A percentile compares a stretch with the other conserved stretches of the same genome.
Evolutionary conservation across 2,797 vertebrate species (phyloP).

Genomic region (Manis javanica): DNA sequence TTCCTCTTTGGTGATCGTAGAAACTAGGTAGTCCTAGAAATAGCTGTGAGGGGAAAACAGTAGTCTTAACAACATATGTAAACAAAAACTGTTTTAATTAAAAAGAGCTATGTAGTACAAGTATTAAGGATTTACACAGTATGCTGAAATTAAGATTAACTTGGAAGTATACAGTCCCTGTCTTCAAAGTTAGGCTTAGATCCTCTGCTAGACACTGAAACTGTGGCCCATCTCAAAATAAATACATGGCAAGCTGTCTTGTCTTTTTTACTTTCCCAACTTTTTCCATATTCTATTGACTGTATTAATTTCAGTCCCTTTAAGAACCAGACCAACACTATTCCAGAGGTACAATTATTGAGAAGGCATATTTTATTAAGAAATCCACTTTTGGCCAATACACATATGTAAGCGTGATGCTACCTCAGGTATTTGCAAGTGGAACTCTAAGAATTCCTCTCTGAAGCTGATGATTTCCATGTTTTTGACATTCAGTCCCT

Average conservation of each 20-base stretch:
- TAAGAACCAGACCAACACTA: no score
- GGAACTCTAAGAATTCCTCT: background rate
- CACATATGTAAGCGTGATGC: background rate
- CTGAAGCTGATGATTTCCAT: background rate
- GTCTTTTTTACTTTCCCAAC: background rate
- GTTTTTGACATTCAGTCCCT: background rate
- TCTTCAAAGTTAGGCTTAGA: background rate
- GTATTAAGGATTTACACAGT: background rate
- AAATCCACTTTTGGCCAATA: background rate
- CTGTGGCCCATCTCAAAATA: background rate
- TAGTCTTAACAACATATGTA: background rate
- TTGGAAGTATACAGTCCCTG: background rate
- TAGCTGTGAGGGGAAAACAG: background rate
- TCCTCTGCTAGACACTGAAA: background rate
- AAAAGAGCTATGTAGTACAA: background rate
- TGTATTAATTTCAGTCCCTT: background rate
- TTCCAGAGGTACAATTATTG: background rate
- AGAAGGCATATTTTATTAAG: background rate
- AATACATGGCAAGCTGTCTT: background rate
- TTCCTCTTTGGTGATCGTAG: background rate
- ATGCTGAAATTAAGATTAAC: background rate
- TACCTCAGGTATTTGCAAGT: background rate
- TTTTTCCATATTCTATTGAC: background rate
- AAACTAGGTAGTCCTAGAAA: background rate
- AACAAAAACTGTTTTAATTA: background rate